Evolutionary conservation across 2,888 invertebrate genomes (phyloP).

Genomic region (Prenolepis imparis): DNA sequence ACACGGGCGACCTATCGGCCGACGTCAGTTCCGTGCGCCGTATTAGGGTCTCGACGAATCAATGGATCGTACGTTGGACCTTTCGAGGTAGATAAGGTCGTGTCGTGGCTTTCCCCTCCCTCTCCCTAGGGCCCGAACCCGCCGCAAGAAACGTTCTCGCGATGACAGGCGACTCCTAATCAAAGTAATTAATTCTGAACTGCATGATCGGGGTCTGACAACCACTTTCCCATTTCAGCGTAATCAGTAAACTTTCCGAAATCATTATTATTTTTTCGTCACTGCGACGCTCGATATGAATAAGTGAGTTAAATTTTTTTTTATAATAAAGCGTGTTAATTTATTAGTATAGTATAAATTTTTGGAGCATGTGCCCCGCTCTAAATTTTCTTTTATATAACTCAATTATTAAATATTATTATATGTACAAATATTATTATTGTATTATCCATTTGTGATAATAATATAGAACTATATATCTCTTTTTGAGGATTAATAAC

Average conservation of each 20-base stretch:
- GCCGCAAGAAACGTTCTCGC: slow-evolving; percentile 43
- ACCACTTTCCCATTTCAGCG: slow-evolving; percentile 32
- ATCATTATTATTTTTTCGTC: slow-evolving; percentile 25
- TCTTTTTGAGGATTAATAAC: background rate
- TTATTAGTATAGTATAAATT: background rate
- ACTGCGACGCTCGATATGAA: background rate
- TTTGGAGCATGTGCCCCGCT: background rate
- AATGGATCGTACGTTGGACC: slow-evolving; percentile 55
- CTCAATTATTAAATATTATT: slow-evolving; percentile 22
- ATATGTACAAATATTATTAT: too few relatives aligned
- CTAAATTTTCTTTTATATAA: background rate
- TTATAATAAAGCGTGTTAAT: background rate
- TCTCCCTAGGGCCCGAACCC: background rate
- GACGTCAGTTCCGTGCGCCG: slow-evolving; percentile 53
- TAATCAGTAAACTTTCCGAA: slow-evolving; percentile 25
- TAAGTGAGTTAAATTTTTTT: background rate
- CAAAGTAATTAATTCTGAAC: slow-evolving; percentile 51
- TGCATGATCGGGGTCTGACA: slow-evolving; percentile 35
- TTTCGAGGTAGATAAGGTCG: slow-evolving; percentile 54
- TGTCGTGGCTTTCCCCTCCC: slow-evolving; percentile 44
- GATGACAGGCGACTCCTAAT: slow-evolving; percentile 51
- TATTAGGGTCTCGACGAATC: slow-evolving; percentile 57
- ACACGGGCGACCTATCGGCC: slow-evolving; percentile 49
- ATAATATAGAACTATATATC: background rate
- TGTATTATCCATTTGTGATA: background rate